These are phyloP conservation scores for Chloropsis cyanopogon DNA, from an alignment of 2,113 vertebrate genomes.

Conservation along the genomic window DNA sequence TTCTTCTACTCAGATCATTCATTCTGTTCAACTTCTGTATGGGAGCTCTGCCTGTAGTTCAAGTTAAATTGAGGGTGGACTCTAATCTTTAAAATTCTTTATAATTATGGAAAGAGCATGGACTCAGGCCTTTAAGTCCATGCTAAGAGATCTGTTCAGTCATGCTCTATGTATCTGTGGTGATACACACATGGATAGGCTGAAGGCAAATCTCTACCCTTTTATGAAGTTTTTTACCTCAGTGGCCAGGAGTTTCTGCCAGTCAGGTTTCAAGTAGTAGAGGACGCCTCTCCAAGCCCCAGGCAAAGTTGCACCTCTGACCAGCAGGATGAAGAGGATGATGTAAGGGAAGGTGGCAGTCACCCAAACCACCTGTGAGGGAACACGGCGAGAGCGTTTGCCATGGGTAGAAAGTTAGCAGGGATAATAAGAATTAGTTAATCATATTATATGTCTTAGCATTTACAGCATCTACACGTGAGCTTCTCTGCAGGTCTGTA, in stretches of 20 bases:
- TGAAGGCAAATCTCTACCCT: not conserved
- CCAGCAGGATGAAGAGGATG: slow-evolving; percentile 84
- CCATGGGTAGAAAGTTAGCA: not conserved
- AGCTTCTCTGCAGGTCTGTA: not conserved
- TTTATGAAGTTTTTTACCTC: slow-evolving; percentile 73
- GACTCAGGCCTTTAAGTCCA: not conserved
- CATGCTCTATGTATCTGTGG: not conserved
- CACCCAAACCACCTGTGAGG: slow-evolving; percentile 93
- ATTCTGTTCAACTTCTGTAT: not conserved
- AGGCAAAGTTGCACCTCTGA: slow-evolving; percentile 92
- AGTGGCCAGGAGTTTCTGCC: slow-evolving; percentile 89
- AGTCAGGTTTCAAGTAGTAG: slow-evolving; percentile 93
- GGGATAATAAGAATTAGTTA: not conserved
- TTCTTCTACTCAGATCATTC: not conserved
- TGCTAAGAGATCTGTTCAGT: not conserved
- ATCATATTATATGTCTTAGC: not conserved
- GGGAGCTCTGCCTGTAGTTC: not conserved
- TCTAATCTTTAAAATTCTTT: not conserved
- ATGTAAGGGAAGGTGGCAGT: slow-evolving; percentile 96
- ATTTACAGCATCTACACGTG: not conserved
- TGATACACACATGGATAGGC: not conserved
- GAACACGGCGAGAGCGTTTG: not conserved
- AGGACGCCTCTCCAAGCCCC: slow-evolving; percentile 95
- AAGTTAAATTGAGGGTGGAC: not conserved
- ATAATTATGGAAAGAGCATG: not conserved